Conservation (phyloP, 1,140 invertebrate species). For the Formica selysi region DNA sequence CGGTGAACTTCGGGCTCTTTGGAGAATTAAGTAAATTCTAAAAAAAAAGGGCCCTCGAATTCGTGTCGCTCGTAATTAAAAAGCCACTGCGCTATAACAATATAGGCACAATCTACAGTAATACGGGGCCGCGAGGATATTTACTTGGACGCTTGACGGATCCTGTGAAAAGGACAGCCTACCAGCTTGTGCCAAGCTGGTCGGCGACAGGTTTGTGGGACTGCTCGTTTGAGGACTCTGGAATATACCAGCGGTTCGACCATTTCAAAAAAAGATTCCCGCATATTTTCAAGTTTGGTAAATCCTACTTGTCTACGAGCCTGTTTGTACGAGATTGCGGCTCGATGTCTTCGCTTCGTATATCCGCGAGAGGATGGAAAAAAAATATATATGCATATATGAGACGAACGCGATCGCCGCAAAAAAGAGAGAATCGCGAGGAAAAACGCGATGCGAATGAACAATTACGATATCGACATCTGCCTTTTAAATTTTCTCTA, state of each 20-base stretch:
- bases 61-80: constrained; percentile 50
- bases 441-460: constrained; percentile 14
- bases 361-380: background rate
- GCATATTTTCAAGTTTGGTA: constrained; percentile 1
- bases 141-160: constrained; percentile 86
- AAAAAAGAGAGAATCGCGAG: background rate
- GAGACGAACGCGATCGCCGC: background rate
- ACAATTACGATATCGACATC: constrained; percentile 54
- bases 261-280: constrained; percentile 72
- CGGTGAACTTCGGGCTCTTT: background rate
- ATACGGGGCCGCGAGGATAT: constrained; percentile 82
- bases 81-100: constrained; percentile 29
- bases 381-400: background rate
- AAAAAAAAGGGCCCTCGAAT: background rate
- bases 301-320: constrained; percentile 44
- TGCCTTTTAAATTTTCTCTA: constrained; percentile 35
- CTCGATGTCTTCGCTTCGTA: constrained; percentile 7
- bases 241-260: constrained; percentile 83
- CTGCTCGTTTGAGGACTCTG: constrained; percentile 91
- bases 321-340: background rate
- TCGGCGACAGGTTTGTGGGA: constrained; percentile 91
- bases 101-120: constrained; percentile 55
- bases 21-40: background rate
- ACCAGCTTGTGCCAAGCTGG: constrained; percentile 87
- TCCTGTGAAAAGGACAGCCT: constrained; percentile 87